Evolutionary conservation across 1,140 invertebrate species (phyloP), one percentile per base, ranked within the genome.

Genomic region (Brachionus angularis): DNA sequence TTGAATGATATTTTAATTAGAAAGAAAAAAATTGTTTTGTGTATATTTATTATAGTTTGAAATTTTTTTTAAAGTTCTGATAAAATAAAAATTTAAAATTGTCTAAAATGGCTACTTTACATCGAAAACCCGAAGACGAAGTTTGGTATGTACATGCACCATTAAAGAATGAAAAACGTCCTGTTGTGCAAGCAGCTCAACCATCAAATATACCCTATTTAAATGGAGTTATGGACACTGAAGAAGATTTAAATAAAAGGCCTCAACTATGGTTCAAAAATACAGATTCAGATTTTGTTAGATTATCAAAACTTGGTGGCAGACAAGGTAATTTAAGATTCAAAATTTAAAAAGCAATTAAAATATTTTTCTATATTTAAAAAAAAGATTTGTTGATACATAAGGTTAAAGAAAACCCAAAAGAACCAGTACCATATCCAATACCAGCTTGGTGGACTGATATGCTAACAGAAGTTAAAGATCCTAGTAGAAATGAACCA

Each of bases 191-290:
- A 5, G 33, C 46, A 39, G 23, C 42, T 25, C 67, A 42, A 42
- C 67, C 67, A 50, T 70, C 67, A 29, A 50, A 70, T 42, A 70
- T 70, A 14, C 67, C 67, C 2, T 70, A 70, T 53, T 46, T 70
- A 18, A 70, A 70, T 44, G 67, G 67, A 42, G 47, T 70, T n/a
- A 50, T 50, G 46, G 67, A 70, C 18, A 50, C 46, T 29, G 46
- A 70, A 36, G 46, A 50, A 12, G 46, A 36, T 18, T 10, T 70
- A 2, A 53, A 50, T 23, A 23, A 18, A 42, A 21, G 33, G 18
- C 67, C 0, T 23, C 16, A 16, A 5, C 50, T 50, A 10, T 70
- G 46, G 46, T 50, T 70, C 46, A 50, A 36, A 70, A 47, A 50
- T 5, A 70, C 67, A 1, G 46, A 50, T 18, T 29, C 39, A 16